Percentiles rank a stretch among this genome's conserved stretches.
These are phyloP conservation scores for Uropsilus gracilis DNA, from an alignment of 2,113 vertebrate species.

Conservation along the genomic window DNA sequence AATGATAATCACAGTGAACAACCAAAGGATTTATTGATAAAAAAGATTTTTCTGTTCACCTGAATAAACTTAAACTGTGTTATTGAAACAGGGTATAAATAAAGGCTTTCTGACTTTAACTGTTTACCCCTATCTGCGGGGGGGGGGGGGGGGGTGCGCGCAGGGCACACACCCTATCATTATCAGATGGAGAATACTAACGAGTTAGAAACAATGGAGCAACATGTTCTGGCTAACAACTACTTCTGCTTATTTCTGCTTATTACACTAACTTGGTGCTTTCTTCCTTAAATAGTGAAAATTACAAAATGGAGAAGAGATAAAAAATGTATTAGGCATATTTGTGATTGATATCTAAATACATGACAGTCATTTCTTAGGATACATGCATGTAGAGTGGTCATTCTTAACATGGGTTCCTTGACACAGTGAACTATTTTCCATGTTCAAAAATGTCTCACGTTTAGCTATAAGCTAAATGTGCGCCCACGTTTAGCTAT, in stretches of 20 bases:
- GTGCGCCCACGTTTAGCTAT: too few species aligned
- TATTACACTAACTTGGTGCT: not conserved
- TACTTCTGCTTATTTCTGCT: not conserved
- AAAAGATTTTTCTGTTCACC: not conserved
- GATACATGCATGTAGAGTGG: conserved; percentile 3
- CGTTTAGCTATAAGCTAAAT: too few species aligned
- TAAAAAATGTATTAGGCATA: not conserved
- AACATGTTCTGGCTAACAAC: not conserved
- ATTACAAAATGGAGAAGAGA: not conserved
- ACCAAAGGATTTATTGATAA: not conserved
- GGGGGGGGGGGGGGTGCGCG: too few species aligned
- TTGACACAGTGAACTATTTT: too few species aligned
- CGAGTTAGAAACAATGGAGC: not conserved
- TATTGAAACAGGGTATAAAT: too few species aligned
- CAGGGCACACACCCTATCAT: too few species aligned
- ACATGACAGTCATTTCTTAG: not conserved
- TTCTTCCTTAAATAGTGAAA: not conserved
- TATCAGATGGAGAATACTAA: not conserved
- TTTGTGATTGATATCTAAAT: not conserved
- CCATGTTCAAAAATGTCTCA: too few species aligned
- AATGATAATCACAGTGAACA: not conserved
- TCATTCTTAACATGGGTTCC: not conserved
- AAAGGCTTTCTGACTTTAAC: too few species aligned
- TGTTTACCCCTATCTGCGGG: too few species aligned
- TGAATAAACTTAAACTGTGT: not conserved